phyloP scores from a whole-genome alignment of 2,797 vertebrate species.

The Enteromius viviparus region DNA sequence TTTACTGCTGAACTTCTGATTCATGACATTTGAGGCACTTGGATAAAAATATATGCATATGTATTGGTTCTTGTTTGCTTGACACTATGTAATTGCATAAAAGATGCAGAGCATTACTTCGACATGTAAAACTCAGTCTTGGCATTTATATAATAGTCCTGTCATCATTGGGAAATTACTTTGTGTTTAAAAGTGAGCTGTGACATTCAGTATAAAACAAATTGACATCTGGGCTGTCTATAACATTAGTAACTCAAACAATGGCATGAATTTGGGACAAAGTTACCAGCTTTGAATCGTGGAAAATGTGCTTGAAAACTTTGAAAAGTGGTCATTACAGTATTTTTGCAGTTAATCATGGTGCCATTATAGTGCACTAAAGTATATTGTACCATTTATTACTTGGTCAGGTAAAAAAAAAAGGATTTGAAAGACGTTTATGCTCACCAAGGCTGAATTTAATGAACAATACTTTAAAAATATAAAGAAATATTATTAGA shows the following conservation, averaged over 20 bases:
- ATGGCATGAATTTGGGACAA: background rate
- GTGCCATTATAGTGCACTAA: background rate
- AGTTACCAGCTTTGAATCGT: background rate
- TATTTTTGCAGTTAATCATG: no score
- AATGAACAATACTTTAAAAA: background rate
- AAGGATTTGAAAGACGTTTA: background rate
- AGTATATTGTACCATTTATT: no score
- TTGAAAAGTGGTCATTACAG: background rate
- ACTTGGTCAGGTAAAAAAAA: no score
- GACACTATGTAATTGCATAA: background rate
- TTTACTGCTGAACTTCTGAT: background rate
- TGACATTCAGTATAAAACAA: background rate
- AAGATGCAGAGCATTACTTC: background rate
- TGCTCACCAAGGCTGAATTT: background rate
- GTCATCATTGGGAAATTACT: background rate
- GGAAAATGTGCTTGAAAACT: background rate
- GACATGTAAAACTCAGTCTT: background rate
- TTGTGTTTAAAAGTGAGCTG: background rate
- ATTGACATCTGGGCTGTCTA: background rate
- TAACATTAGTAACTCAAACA: background rate
- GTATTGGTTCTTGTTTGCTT: constrained; percentile 1
- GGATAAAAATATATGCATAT: background rate
- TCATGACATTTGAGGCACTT: constrained; percentile 3
- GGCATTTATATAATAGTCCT: background rate
- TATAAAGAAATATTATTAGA: background rate